These are phyloP conservation scores for Microplitis mediator DNA, from an alignment of 1,140 invertebrate species.

Conservation along the genomic window DNA sequence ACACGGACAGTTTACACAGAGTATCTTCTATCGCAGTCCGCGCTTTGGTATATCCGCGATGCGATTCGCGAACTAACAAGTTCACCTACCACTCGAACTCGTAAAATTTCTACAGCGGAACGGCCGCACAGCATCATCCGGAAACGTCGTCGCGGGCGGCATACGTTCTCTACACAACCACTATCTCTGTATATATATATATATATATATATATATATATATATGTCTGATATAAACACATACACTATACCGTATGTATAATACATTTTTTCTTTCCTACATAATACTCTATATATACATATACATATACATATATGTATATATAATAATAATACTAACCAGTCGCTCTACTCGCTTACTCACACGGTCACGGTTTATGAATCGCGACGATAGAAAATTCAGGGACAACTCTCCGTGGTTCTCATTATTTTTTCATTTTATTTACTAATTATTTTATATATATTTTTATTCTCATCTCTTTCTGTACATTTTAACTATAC, in stretches of 20 bases:
- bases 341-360: not conserved
- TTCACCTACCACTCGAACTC: not conserved
- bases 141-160: slow-evolving; percentile 2
- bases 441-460: not conserved
- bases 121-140: slow-evolving; percentile 18
- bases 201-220: too few species aligned
- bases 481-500: too few species aligned
- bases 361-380: slow-evolving; percentile 15
- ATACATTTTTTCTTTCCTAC: too few species aligned
- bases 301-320: too few species aligned
- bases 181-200: too few species aligned
- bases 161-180: not conserved
- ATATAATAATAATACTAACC: too few species aligned
- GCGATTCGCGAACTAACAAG: not conserved
- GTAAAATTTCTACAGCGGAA: slow-evolving; percentile 23
- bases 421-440: not conserved
- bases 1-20: too few species aligned
- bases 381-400: slow-evolving; percentile 18
- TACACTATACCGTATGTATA: too few species aligned
- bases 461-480: not conserved
- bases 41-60: too few species aligned
- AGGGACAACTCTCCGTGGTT: slow-evolving; percentile 16
- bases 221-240: too few species aligned
- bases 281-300: too few species aligned
- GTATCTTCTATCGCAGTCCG: too few species aligned